Evolutionary conservation across 2,888 invertebrate genomes (phyloP).

Genomic region (Teleogryllus oceanicus): DNA sequence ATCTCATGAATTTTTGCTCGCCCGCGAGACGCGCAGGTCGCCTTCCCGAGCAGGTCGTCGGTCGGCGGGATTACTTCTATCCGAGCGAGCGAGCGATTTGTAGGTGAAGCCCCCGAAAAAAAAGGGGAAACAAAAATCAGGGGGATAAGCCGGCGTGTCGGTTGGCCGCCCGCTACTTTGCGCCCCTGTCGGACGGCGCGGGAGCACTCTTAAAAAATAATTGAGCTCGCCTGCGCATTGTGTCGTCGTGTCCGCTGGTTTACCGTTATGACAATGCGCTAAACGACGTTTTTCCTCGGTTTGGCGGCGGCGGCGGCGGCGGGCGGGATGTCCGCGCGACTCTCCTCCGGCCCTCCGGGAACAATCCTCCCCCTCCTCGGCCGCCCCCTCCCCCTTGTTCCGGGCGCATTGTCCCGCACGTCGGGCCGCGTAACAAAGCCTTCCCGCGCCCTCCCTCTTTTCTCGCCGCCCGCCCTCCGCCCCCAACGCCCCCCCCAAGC

Average conservation of each 20-base stretch:
- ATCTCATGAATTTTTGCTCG: background rate
- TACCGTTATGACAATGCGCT: constrained; percentile 18
- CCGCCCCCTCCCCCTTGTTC: background rate
- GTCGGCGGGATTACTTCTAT: background rate
- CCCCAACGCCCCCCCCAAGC: background rate
- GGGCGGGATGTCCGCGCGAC: background rate
- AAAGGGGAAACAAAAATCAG: background rate
- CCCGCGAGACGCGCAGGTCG: background rate
- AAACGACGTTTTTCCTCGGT: constrained; percentile 6
- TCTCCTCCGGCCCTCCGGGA: background rate
- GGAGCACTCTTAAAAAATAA: background rate
- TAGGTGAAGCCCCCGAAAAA: background rate
- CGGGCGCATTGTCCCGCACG: background rate
- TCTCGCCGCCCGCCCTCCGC: background rate
- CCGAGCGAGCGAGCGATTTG: background rate
- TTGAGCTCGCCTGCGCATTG: constrained; percentile 9
- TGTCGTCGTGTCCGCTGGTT: constrained; percentile 6
- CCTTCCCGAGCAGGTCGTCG: background rate
- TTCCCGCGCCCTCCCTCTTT: no score
- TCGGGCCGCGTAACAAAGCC: no score
- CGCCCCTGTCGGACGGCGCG: background rate
- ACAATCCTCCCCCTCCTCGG: constrained; percentile 4
- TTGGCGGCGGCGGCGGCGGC: background rate
- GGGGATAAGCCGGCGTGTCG: constrained; percentile 10
- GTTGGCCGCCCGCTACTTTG: constrained; percentile 6